These are phyloP conservation scores for Chloropsis hardwickii DNA, from an alignment of 2,113 vertebrate genomes.

Conservation along the genomic window DNA sequence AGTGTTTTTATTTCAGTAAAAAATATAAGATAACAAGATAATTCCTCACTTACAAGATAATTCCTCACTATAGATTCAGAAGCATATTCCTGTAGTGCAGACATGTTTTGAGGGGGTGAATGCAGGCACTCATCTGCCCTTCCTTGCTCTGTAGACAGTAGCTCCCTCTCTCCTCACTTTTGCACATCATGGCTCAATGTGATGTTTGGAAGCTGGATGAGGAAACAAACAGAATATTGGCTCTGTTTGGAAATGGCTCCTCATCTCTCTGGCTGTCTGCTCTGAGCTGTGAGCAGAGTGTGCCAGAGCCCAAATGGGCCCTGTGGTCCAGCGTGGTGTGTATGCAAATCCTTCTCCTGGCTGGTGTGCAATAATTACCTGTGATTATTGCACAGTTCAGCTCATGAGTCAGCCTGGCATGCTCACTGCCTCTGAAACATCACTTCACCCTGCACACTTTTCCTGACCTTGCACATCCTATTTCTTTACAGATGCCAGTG, in stretches of 20 bases:
- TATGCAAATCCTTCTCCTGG: background rate
- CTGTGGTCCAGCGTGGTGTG: background rate
- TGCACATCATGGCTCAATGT: background rate
- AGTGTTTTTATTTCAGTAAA: background rate
- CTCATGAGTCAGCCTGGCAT: conserved; percentile 22
- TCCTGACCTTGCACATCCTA: conserved; percentile 12
- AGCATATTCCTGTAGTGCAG: background rate
- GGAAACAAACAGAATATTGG: background rate
- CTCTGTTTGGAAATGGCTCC: background rate
- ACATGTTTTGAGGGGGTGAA: background rate
- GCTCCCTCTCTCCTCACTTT: background rate
- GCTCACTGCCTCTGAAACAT: conserved; percentile 6
- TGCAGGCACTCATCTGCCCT: background rate
- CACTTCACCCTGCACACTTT: background rate
- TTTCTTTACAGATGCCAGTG: background rate
- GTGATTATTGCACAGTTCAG: conserved; percentile 56
- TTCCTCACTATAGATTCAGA: background rate
- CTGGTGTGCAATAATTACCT: conserved; percentile 32
- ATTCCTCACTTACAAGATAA: background rate
- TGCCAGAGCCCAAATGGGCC: background rate
- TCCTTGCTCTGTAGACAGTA: background rate
- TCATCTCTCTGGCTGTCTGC: background rate
- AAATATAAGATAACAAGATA: too few species aligned
- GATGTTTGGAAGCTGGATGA: background rate
- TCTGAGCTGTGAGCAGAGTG: background rate